Base-by-base conservation (phyloP, 1,140 invertebrate genomes). In the Drosophila mojavensis region DNA sequence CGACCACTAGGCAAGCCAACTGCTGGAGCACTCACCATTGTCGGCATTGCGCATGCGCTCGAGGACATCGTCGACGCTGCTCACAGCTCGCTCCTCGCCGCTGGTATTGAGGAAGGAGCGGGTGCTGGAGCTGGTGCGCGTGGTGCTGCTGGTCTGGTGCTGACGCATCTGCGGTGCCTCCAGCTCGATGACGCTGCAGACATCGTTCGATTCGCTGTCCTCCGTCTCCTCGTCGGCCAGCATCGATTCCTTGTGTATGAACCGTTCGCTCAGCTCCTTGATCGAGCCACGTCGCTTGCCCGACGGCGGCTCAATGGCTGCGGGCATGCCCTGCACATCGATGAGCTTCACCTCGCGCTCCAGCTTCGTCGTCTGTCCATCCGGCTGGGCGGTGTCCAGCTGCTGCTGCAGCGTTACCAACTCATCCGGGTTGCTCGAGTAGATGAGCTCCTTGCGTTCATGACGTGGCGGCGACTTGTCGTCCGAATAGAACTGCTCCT, bases 11-110 rank as follows among this genome's bases (percentile, higher is more conserved):
- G 10, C 10, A 36, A 10, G 11, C 10, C 10, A 11, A 10, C 7
- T 15, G 17, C 11, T 36, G 17, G 4, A 4, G 10, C 3, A 47
- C 92, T 92, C 75, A 95, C 95, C 95, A 74, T 95, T 94, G 84
- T 95, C 95, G 68, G 95, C 95, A 83, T 95, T 95, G 78, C 95
- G 94, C 96, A 97, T 97, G 68, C 96, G 93, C 10, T 94, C 94
- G 2, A 97, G 93, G 2, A 96, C 95, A 91, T 97, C 96, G 75
- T 95, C 94, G 1, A 96, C 94, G 10, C 95, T 95, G 15, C 95
- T 94, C 30, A 96, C 95, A 10, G 82, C 68, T 4, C 83, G 82
- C 81, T 94, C 95, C 41, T 94, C 94, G 67, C 92, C 93, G 20
- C 75, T 91, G 88, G 95, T 95, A 72, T 95, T 94, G n/a, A 96